Conservation (phyloP, 2,888 invertebrate species). For the Synergus umbraculus region DNA sequence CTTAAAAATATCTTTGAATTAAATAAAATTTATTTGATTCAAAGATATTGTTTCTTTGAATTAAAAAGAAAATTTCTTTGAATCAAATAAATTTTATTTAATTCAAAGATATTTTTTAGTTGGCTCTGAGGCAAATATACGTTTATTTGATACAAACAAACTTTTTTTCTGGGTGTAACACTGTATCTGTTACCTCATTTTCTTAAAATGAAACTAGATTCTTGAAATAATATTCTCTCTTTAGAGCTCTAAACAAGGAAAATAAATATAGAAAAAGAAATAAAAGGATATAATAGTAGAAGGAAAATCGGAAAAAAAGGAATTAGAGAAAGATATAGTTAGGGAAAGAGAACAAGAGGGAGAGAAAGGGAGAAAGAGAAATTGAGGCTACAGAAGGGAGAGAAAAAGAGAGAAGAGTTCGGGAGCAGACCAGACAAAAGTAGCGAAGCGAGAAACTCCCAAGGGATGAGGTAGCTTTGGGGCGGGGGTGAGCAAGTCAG, state of each 20-base stretch:
- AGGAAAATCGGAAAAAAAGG: not conserved
- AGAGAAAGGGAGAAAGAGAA: constrained; percentile 34
- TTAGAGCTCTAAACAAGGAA: not conserved
- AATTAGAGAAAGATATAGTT: not conserved
- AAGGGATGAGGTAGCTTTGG: constrained; percentile 37
- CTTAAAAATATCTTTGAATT: no score
- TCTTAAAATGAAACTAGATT: not conserved
- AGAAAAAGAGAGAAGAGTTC: constrained; percentile 45
- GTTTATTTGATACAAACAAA: no score
- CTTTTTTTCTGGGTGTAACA: no score
- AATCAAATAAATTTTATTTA: no score
- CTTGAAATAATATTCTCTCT: not conserved
- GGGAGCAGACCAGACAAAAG: constrained; percentile 54
- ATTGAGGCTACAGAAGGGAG: constrained; percentile 12
- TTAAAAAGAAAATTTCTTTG: no score
- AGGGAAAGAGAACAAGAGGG: constrained; percentile 36
- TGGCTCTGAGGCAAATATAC: no score
- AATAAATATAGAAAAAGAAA: not conserved
- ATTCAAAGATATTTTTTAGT: no score
- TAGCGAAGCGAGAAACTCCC: constrained; percentile 60
- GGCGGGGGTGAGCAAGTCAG: constrained; percentile 48
- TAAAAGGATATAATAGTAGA: not conserved
- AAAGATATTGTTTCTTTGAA: no score
- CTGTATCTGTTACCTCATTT: constrained; percentile 78
- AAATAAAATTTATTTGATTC: no score